Evolutionary conservation across 2,888 invertebrate species (phyloP).

Genomic region (Kuschelorhynchus macadamiae): DNA sequence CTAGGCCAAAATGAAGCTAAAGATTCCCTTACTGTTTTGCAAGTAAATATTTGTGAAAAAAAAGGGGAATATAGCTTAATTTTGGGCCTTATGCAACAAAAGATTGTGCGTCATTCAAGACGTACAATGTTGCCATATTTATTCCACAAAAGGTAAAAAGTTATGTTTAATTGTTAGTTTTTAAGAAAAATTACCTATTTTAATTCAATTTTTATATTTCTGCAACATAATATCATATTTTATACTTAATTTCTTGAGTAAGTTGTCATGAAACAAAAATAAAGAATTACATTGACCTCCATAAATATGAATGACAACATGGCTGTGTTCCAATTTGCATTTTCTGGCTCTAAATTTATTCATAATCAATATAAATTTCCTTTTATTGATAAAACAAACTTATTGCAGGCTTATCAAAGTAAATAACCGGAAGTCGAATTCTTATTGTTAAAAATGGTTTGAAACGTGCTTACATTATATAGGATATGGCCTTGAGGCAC

Average conservation of each 20-base stretch:
- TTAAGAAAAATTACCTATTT: slow-evolving; percentile 42
- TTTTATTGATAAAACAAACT: background rate
- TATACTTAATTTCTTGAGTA: slow-evolving; percentile 31
- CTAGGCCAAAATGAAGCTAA: slow-evolving; percentile 50
- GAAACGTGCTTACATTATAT: no score
- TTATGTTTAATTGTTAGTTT: slow-evolving; percentile 47
- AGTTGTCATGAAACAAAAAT: slow-evolving; percentile 7
- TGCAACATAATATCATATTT: slow-evolving; percentile 64
- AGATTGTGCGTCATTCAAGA: slow-evolving; percentile 53
- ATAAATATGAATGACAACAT: slow-evolving; percentile 52
- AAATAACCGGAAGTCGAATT: no score
- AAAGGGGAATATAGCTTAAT: slow-evolving; percentile 51
- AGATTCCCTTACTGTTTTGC: slow-evolving; percentile 41
- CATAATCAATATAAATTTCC: slow-evolving; percentile 9
- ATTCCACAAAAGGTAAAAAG: slow-evolving; percentile 57
- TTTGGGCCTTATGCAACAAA: slow-evolving; percentile 58
- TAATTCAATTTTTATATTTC: slow-evolving; percentile 38
- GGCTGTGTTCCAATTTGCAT: slow-evolving; percentile 57
- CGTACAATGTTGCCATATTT: slow-evolving; percentile 50
- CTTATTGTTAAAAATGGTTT: no score
- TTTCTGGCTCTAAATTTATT: slow-evolving; percentile 28
- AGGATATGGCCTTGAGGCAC: background rate
- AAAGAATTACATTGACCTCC: slow-evolving; percentile 48
- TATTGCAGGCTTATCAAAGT: background rate
- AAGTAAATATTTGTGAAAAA: slow-evolving; percentile 39